Base-by-base conservation (phyloP, 2,797 vertebrate species). In the Thaleichthys pacificus region DNA sequence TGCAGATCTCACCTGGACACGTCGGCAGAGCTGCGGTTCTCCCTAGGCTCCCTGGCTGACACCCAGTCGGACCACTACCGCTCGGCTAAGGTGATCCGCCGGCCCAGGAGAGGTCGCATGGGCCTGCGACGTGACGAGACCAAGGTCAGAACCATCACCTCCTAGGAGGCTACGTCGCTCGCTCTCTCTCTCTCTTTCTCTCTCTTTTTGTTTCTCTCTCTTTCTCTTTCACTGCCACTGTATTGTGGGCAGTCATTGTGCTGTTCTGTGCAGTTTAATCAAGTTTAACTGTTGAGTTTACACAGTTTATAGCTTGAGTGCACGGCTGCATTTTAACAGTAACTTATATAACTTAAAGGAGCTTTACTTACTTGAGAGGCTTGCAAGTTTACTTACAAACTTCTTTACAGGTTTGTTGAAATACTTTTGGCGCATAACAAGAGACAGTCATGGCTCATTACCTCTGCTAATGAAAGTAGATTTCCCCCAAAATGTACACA, bases 1-100 rank as follows among this genome's bases (percentile, higher is more conserved):
- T 12, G 8, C 80, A 99, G 97, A 85, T 94, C 97, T 90, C 97
- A 97, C 76, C 90, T 99, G 78, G 97, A 99, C 77, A 91, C 95
- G 2, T 97, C 97, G 0, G 84, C 93, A 58, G 97, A 99, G 86
- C 88, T 98, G 58, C 92, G 96, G 3, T 99, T 96, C 83, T 98
- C 97, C 0, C 85, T 99, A 74, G 95, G 96, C 17, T 98, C 97
- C 38, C 89, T 99, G 49, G 96, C 96, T 38, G 97, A 99, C 71
- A 96, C 95, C 69, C 97, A 98, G 87, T 91, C 96, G 24, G 97
- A 99, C 77, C 93, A 94, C 80, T 99, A 98, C 85, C 94, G 96
- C 69, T 97, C 97, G 2, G 94, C 96, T 69, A 98, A 98, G 89
- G 97, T 99, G 66, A 95, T 97, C 88, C 94, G 94, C 70, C 87